A percentile compares a stretch with the other conserved stretches of the same genome.
phyloP scores from a whole-genome alignment of 2,888 invertebrate species.

The Trissoscelio sp. region DNA sequence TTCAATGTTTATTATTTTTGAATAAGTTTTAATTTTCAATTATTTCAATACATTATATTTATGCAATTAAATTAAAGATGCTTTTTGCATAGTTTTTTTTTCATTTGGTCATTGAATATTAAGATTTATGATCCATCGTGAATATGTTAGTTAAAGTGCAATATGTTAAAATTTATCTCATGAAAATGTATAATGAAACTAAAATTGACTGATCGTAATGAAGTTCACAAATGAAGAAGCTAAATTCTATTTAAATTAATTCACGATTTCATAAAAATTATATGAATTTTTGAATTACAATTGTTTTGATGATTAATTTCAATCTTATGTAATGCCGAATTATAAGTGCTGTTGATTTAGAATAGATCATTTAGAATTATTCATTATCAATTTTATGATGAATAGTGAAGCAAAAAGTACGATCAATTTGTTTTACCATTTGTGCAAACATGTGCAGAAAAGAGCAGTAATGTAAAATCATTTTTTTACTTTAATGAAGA shows the following conservation, averaged over 20 bases:
- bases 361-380: neutral
- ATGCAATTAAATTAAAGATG: too few species aligned
- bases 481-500: too few species aligned
- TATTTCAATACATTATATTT: too few species aligned
- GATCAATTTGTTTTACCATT: neutral
- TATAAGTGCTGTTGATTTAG: neutral
- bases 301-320: constrained; percentile 3
- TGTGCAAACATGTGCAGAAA: neutral
- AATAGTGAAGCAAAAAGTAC: neutral
- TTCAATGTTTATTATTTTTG: too few species aligned
- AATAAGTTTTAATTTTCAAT: too few species aligned
- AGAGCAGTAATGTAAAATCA: too few species aligned
- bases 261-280: neutral
- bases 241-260: neutral
- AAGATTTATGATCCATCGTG: too few species aligned
- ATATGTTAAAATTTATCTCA: constrained; percentile 2
- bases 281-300: constrained; percentile 4
- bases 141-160: neutral
- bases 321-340: neutral
- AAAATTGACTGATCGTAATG: neutral
- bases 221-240: neutral
- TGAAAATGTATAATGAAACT: neutral
- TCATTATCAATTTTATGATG: constrained; percentile 6
- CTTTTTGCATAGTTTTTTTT: neutral
- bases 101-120: too few species aligned